Evolutionary conservation across 1,140 invertebrate species (phyloP).

Genomic region (Diachasmimorpha longicaudata): DNA sequence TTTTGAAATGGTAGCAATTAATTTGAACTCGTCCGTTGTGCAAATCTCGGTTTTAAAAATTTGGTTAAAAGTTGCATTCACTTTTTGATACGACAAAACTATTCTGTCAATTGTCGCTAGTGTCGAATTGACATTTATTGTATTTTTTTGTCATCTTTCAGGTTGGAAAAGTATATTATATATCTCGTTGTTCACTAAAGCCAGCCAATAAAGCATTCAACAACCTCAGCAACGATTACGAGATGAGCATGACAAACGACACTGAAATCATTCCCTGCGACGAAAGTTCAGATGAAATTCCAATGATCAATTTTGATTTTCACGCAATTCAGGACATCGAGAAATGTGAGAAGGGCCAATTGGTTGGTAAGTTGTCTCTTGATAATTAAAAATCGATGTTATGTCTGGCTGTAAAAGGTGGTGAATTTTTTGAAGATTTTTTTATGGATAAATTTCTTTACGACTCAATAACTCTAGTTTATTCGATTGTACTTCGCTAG

Average conservation of each 20-base stretch:
- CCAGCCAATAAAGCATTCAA: constrained; percentile 91
- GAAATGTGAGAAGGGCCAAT: constrained; percentile 68
- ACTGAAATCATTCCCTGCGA: constrained; percentile 77
- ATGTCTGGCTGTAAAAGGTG: not conserved
- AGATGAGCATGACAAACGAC: constrained; percentile 88
- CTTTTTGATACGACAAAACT: too few species aligned
- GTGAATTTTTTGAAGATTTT: not conserved
- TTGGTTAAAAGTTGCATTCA: too few species aligned
- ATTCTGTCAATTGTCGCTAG: too few species aligned
- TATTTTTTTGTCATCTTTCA: constrained; percentile 59
- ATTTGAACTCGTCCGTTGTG: too few species aligned
- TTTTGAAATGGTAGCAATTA: too few species aligned
- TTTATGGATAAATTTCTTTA: too few species aligned
- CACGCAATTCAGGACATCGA: constrained; percentile 78
- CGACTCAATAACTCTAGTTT: too few species aligned
- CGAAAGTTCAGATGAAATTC: constrained; percentile 70
- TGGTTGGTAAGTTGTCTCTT: constrained; percentile 70
- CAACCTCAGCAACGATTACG: constrained; percentile 91
- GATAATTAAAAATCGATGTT: not conserved
- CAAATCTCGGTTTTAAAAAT: too few species aligned
- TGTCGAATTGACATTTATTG: too few species aligned
- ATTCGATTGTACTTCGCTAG: too few species aligned
- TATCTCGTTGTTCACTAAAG: constrained; percentile 83
- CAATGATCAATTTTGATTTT: constrained; percentile 85
- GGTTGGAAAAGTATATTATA: constrained; percentile 87